Evolutionary conservation across 2,888 invertebrate species (phyloP).

Genomic region (Eupithecia pulchellata): DNA sequence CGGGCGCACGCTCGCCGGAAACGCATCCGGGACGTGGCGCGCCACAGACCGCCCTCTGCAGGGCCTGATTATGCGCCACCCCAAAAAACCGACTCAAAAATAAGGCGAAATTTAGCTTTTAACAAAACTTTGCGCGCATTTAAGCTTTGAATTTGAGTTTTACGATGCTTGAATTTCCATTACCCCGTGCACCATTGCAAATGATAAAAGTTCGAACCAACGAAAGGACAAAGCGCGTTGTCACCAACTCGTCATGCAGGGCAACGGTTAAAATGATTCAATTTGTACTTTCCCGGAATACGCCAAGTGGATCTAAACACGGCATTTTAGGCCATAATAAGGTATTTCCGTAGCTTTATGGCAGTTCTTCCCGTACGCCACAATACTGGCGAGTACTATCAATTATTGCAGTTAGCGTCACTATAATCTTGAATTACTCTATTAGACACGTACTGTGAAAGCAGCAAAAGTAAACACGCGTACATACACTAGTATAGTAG

Average conservation of each 20-base stretch:
- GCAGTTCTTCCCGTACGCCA: slow-evolving; percentile 37
- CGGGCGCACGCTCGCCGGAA: slow-evolving; percentile 78
- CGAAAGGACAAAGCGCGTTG: slow-evolving; percentile 8
- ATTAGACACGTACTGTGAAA: slow-evolving; percentile 55
- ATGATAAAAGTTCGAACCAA: not conserved
- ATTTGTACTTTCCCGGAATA: slow-evolving; percentile 42
- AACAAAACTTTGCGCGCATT: not conserved
- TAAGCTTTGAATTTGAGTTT: not conserved
- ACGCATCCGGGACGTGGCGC: slow-evolving; percentile 81
- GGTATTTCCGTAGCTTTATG: slow-evolving; percentile 46
- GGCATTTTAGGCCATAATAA: slow-evolving; percentile 42
- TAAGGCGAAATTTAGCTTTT: not conserved
- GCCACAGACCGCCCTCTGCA: slow-evolving; percentile 68
- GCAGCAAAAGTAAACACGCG: slow-evolving; percentile 60
- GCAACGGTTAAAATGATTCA: slow-evolving; percentile 31
- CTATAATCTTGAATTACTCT: slow-evolving; percentile 43
- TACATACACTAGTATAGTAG: slow-evolving; percentile 48
- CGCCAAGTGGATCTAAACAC: slow-evolving; percentile 38
- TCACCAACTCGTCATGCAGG: not conserved
- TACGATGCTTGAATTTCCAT: not conserved
- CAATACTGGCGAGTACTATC: slow-evolving; percentile 14
- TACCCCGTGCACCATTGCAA: not conserved
- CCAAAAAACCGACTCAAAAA: slow-evolving; percentile 30
- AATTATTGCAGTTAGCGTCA: slow-evolving; percentile 34
- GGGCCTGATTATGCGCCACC: slow-evolving; percentile 33